Percentiles rank a stretch among this genome's conserved stretches.
Conservation (phyloP, 2,113 vertebrate species). For the Pyrgilauda ruficollis region DNA sequence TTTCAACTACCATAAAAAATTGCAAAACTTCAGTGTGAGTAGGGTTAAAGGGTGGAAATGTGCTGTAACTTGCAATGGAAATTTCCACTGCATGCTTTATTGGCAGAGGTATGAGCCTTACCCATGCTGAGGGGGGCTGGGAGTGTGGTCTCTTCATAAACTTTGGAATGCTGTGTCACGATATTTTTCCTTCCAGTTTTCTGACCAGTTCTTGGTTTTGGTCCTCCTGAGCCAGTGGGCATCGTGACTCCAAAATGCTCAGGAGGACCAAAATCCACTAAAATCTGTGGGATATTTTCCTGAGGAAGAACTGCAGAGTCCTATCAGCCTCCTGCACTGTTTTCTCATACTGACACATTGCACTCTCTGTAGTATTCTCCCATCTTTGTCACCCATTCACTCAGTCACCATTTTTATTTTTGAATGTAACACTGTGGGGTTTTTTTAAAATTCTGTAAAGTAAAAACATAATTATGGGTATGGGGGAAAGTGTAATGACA, state of each 20-base stretch:
- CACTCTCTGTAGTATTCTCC: background rate
- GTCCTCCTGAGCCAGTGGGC: background rate
- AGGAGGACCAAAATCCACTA: background rate
- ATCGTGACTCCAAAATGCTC: background rate
- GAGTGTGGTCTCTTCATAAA: conserved; percentile 41
- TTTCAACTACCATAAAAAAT: conserved; percentile 46
- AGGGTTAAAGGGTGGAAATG: conserved; percentile 61
- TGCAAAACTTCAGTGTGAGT: conserved; percentile 42
- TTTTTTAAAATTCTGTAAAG: background rate
- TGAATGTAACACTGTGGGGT: background rate
- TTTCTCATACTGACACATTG: background rate
- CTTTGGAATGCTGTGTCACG: conserved; percentile 36
- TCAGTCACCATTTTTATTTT: background rate
- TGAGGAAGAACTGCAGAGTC: background rate
- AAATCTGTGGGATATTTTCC: background rate
- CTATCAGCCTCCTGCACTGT: background rate
- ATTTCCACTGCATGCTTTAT: conserved; percentile 69
- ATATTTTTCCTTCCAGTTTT: conserved; percentile 14
- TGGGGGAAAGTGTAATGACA: background rate
- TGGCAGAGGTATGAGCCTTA: conserved; percentile 43
- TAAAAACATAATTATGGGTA: background rate
- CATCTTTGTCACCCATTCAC: background rate
- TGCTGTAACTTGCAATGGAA: conserved; percentile 65
- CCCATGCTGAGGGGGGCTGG: background rate
- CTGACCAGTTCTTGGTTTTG: background rate